Evolutionary conservation across 2,113 vertebrate genomes (phyloP).

Genomic region (Pomatostomus ruficeps): DNA sequence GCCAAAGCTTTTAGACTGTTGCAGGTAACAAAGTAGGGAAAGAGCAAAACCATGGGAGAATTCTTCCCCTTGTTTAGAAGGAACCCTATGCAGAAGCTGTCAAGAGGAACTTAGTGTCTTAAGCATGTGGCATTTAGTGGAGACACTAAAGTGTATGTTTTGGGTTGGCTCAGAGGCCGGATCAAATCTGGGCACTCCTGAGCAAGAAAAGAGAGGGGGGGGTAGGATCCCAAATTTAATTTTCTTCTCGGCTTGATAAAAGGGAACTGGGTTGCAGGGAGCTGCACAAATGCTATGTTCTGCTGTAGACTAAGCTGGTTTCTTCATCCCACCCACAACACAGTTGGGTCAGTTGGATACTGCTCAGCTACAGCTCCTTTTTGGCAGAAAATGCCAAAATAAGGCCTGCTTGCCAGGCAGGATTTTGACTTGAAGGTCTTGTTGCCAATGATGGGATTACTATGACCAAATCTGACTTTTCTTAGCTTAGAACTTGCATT

Average conservation of each 20-base stretch:
- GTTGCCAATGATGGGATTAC: background rate
- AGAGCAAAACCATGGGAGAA: background rate
- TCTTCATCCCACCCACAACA: background rate
- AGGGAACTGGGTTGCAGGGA: background rate
- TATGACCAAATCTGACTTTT: background rate
- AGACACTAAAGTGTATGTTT: conserved; percentile 80
- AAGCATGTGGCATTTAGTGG: conserved; percentile 76
- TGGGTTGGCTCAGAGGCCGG: conserved; percentile 5
- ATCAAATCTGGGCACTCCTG: conserved; percentile 31
- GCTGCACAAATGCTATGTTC: conserved; percentile 3
- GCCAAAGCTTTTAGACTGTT: conserved; percentile 90
- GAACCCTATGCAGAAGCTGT: background rate
- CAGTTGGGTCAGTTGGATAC: background rate
- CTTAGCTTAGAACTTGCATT: background rate
- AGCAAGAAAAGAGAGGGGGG: background rate
- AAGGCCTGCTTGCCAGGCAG: background rate
- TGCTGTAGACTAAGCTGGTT: conserved; percentile 3
- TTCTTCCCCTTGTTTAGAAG: background rate
- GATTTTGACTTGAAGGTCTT: conserved; percentile 1
- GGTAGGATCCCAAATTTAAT: background rate
- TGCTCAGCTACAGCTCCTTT: background rate
- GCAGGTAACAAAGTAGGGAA: conserved; percentile 64
- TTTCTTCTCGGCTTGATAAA: background rate
- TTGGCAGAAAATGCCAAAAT: background rate
- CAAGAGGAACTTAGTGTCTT: conserved; percentile 51